Evolutionary conservation across 2,113 vertebrate genomes (phyloP), one percentile per base, ranked within the genome.

Genomic region (Oncorhynchus mykiss): DNA sequence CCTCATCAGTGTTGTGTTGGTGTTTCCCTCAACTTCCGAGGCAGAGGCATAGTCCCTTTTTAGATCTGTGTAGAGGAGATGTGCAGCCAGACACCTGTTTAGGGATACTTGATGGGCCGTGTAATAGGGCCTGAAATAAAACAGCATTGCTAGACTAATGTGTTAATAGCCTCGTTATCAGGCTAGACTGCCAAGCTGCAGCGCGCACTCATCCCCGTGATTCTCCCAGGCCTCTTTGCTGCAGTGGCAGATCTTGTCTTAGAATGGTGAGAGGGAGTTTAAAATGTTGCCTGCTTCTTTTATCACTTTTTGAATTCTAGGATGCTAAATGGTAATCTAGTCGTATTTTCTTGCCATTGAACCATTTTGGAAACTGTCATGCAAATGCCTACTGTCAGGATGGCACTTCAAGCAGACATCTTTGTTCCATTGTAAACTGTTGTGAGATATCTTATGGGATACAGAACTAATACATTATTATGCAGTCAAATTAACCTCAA

Each of bases 161-260:
- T 75, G 27, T 57, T 81, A 71, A 80, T 84, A 82, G 77, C 73
- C 72, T 79, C 75, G 77, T 85, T 82, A 79, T 87, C 82, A 71
- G 65, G 66, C 29, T 71, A 0, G 22, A 65, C 79, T 71, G 34
- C 34, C 34, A 49, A 24, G 9, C 65, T 65, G 69, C 67, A 78
- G 76, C 70, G 62, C 60, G 67, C 25, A 29, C 29, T 22, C 20
- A 31, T 74, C 72, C 64, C 72, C 70, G 73, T 51, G 4, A 45
- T 29, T 75, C 66, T 31, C 73, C 27, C 71, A 71, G 73, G 51
- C 75, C 34, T 45, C 39, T 45, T 70, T 51, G 5, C 68, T 54
- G 65, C 22, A 57, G 29, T 77, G n/a, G 16, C n/a, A 45, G 22
- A 57, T 71, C 1, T 24, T 77, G 68, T 48, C 67, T 59, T 31